Evolutionary conservation across 1,140 invertebrate genomes (phyloP), one percentile per base, ranked within the genome.

Genomic region (Parasteatoda tepidariorum): DNA sequence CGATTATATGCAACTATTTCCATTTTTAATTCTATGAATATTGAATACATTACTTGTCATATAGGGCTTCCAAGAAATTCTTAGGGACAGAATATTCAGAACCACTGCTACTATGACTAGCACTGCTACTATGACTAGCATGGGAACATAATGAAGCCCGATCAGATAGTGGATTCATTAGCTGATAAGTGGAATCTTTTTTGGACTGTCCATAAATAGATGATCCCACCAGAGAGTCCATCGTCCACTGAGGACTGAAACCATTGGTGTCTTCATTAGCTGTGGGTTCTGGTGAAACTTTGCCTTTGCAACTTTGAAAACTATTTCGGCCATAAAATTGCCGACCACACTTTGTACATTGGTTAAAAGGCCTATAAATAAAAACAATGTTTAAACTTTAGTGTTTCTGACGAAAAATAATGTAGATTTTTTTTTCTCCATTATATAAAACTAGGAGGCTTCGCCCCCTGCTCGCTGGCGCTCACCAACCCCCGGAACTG

Each of bases 11-110:
- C n/a, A n/a, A n/a, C n/a, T n/a, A n/a, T n/a, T n/a, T n/a, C n/a
- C n/a, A n/a, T n/a, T n/a, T n/a, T n/a, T n/a, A n/a, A n/a, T n/a
- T n/a, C n/a, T 28, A 30, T 59, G 6, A 22, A 26, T 5, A n/a
- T n/a, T 18, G 22, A 66, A 41, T 48, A 48, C 30, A 30, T 70
- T 41, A 68, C 82, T 41, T 76, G 48, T 84, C 82, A 76, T 84
- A 84, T 3, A 84, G 41, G 0, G 71, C 34, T n/a, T 84, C 82
- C 33, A 76, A 24, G 26, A 57, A 84, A 70, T 76, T 76, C 22
- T 71, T 59, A 3, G 84, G 84, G 7, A 85, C 76, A 67, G 84
- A 85, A 28, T 85, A 85, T 64, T 85, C 84, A 7, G 75, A 74
- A 31, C 76, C 74, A 41, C 76, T 85, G 24, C 84, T 85, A 0